A percentile compares a stretch with the other conserved stretches of the same genome.
Evolutionary conservation across 1,140 invertebrate species (phyloP).

Genomic region (Caenorhabditis latens): DNA sequence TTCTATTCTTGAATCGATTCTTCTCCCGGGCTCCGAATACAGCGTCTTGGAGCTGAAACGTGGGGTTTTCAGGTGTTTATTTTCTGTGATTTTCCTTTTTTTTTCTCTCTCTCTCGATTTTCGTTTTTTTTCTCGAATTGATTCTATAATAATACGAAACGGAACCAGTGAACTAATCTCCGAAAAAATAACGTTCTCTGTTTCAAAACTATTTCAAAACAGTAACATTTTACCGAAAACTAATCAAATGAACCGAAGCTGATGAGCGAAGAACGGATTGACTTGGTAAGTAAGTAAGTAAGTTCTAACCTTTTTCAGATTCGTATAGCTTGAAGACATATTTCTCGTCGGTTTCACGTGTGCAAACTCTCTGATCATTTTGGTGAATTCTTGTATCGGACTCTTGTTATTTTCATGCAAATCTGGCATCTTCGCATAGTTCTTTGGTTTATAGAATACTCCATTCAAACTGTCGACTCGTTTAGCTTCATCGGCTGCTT

Average conservation of each 20-base stretch:
- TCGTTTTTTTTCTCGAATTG: no score
- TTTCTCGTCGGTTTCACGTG: constrained; percentile 8
- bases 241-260: no score
- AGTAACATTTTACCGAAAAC: no score
- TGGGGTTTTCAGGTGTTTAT: neutral
- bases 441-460: constrained; percentile 12
- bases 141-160: no score
- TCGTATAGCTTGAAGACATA: constrained; percentile 14
- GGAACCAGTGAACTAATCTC: no score
- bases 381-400: constrained; percentile 18
- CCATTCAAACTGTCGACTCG: constrained; percentile 44
- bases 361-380: constrained; percentile 37
- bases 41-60: constrained; percentile 55
- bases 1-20: constrained; percentile 61
- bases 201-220: no score
- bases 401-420: constrained; percentile 30
- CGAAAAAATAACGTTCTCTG: no score
- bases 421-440: constrained; percentile 28
- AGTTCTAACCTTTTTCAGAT: constrained; percentile 37
- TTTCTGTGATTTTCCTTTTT: no score
- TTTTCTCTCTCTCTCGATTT: no score
- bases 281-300: no score
- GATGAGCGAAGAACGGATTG: no score
- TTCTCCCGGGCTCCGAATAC: constrained; percentile 56
- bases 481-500: constrained; percentile 44